Conservation (phyloP, 2,113 vertebrate genomes). For the Sitta europaea region DNA sequence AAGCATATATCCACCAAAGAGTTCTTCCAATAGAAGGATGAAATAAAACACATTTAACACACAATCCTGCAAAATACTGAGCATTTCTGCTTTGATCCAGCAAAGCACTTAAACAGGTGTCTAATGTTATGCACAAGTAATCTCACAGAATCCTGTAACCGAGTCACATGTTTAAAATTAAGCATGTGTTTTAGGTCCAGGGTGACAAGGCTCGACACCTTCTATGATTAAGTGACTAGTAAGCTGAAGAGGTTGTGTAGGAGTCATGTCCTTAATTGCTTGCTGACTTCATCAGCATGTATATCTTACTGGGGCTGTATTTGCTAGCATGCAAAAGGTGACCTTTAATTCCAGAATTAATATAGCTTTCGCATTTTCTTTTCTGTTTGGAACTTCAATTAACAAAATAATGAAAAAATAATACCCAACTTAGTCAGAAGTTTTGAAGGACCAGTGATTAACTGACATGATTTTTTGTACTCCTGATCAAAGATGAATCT, state of each 20-base stretch:
- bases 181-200: slow-evolving; percentile 34
- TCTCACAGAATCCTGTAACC: slow-evolving; percentile 27
- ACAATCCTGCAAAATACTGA: neutral
- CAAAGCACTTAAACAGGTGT: slow-evolving; percentile 35
- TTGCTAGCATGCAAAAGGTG: neutral
- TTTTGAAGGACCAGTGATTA: neutral
- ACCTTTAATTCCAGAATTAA: slow-evolving; percentile 25
- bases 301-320: neutral
- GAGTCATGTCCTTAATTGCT: slow-evolving; percentile 58
- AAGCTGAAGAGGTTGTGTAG: slow-evolving; percentile 52
- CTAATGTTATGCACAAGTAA: slow-evolving; percentile 34
- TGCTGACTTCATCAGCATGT: slow-evolving; percentile 41
- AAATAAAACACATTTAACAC: neutral
- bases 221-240: slow-evolving; percentile 56
- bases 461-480: neutral
- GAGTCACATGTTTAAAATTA: slow-evolving; percentile 44
- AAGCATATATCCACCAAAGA: neutral
- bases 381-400: neutral
- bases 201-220: slow-evolving; percentile 53
- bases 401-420: neutral
- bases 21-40: neutral
- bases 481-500: neutral
- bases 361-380: neutral
- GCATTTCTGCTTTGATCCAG: slow-evolving; percentile 45
- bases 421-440: neutral